phyloP scores from a whole-genome alignment of 2,797 vertebrate species.

The Sternotherus odoratus region DNA sequence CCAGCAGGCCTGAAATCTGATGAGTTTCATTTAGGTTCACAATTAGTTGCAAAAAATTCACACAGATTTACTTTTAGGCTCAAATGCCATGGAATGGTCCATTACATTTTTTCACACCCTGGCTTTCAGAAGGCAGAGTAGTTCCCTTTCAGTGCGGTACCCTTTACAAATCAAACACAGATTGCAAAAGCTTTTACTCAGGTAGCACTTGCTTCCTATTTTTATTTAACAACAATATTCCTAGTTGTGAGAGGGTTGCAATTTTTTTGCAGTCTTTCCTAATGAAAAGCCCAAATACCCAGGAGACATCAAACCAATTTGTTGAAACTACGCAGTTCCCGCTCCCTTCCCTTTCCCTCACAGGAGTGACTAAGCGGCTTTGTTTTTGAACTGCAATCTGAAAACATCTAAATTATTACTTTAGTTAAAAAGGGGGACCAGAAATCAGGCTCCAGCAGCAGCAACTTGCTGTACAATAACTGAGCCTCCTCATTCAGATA shows the following conservation, averaged over 20 bases:
- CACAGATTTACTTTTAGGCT: neutral
- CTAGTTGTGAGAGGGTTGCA: neutral
- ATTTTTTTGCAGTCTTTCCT: neutral
- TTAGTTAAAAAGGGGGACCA: neutral
- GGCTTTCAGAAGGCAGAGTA: neutral
- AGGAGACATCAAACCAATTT: neutral
- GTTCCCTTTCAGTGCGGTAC: neutral
- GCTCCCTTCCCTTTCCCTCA: neutral
- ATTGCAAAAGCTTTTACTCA: neutral
- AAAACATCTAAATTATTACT: fast-evolving
- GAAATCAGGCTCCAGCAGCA: neutral
- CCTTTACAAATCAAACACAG: neutral
- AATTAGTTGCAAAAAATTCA: neutral
- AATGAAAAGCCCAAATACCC: neutral
- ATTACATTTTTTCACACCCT: neutral
- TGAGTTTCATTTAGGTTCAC: neutral
- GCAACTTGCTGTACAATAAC: neutral
- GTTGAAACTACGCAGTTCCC: neutral
- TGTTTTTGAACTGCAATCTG: neutral
- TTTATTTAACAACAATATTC: neutral
- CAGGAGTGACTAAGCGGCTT: neutral
- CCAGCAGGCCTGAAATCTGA: neutral
- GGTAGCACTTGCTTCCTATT: neutral
- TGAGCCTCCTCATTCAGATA: neutral
- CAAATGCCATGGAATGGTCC: neutral